These are phyloP conservation scores for Sandelia bainsii DNA, from an alignment of 2,797 vertebrate species.

Conservation along the genomic window DNA sequence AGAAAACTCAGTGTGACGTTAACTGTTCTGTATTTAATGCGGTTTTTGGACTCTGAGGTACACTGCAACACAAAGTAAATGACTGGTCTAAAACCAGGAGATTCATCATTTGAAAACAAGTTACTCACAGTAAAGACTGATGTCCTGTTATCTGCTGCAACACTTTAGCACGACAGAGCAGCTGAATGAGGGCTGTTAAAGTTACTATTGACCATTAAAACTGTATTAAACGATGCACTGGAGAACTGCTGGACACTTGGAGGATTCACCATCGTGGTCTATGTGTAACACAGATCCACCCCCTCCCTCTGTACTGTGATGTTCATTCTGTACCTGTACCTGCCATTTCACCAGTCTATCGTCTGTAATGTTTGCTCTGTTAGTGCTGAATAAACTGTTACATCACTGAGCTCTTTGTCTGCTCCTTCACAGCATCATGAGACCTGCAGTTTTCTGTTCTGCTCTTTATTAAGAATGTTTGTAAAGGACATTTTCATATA, in stretches of 20 bases:
- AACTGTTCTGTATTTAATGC: too few species aligned
- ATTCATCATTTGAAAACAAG: too few species aligned
- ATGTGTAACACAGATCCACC: not conserved
- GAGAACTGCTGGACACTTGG: not conserved
- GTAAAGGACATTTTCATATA: too few species aligned
- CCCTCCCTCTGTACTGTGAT: too few species aligned
- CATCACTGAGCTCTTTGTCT: not conserved
- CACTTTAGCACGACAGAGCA: too few species aligned
- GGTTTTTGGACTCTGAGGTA: too few species aligned
- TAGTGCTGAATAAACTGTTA: slow-evolving; percentile 46
- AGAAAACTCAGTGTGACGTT: not conserved
- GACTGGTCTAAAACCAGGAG: too few species aligned
- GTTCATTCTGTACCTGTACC: not conserved
- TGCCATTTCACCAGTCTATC: not conserved
- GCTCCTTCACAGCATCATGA: not conserved
- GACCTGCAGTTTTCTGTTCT: too few species aligned
- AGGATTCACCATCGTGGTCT: not conserved
- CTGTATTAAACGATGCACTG: not conserved
- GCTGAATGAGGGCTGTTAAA: too few species aligned
- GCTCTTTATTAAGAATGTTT: too few species aligned
- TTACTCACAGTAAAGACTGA: too few species aligned
- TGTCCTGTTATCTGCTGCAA: not conserved
- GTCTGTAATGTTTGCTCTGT: slow-evolving; percentile 14
- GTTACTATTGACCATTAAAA: not conserved
- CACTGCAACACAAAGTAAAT: too few species aligned